These are phyloP conservation scores for Nephrotoma appendiculata DNA, from an alignment of 2,888 invertebrate genomes.

Conservation along the genomic window DNA sequence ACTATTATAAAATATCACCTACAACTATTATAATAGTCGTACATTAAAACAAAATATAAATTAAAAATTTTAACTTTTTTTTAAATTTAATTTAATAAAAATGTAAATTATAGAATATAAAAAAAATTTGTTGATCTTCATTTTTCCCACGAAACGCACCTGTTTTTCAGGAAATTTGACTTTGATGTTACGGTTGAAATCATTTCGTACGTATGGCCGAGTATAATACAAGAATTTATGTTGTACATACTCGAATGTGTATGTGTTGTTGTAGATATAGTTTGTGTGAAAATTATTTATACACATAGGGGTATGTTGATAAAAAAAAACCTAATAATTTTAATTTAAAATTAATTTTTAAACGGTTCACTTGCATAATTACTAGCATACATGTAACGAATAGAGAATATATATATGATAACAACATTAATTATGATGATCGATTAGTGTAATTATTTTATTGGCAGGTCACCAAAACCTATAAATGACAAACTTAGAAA, in stretches of 20 bases:
- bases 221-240: not conserved
- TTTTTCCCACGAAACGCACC: conserved; percentile 3
- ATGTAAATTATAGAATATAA: not conserved
- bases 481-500: too few species aligned
- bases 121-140: not conserved
- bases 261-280: not conserved
- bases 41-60: not conserved
- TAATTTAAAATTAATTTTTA: not conserved
- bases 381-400: not conserved
- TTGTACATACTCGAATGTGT: not conserved
- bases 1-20: not conserved
- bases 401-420: not conserved
- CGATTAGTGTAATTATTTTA: not conserved
- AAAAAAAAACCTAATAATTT: not conserved
- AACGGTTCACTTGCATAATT: not conserved
- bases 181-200: not conserved
- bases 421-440: not conserved
- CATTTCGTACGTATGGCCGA: not conserved
- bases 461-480: not conserved
- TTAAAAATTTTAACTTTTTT: not conserved
- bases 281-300: not conserved
- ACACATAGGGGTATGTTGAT: not conserved
- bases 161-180: conserved; percentile 4
- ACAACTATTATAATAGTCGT: not conserved
- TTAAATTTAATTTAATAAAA: not conserved